phyloP scores from a whole-genome alignment of 2,797 vertebrate species.

The Sebastiscus albofasciatus region DNA sequence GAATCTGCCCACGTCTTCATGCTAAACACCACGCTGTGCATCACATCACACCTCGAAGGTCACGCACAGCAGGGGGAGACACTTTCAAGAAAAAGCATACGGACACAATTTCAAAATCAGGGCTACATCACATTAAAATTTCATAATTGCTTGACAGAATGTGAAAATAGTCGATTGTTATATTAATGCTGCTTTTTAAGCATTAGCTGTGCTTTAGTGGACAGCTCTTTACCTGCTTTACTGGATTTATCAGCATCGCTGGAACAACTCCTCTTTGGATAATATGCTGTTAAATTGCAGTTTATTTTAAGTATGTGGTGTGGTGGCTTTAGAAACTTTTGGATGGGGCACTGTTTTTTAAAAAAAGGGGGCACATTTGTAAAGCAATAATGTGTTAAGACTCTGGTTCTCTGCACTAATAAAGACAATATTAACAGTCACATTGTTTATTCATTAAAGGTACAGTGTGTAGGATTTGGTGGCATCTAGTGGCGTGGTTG shows the following conservation, averaged over 20 bases:
- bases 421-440: neutral
- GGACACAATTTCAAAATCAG: constrained; percentile 42
- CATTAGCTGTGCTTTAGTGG: constrained; percentile 12
- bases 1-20: constrained; percentile 51
- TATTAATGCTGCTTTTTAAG: constrained; percentile 28
- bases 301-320: neutral
- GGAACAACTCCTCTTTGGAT: constrained; percentile 1
- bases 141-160: constrained; percentile 34
- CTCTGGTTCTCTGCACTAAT: neutral
- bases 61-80: constrained; percentile 54
- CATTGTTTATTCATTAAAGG: too few relatives aligned
- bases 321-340: neutral
- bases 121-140: constrained; percentile 30
- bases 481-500: too few relatives aligned
- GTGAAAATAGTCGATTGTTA: constrained; percentile 25
- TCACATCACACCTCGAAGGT: constrained; percentile 65
- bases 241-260: constrained; percentile 17
- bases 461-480: too few relatives aligned
- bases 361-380: neutral
- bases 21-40: constrained; percentile 62
- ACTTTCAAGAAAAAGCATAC: constrained; percentile 24
- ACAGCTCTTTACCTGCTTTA: constrained; percentile 5
- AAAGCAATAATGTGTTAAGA: neutral
- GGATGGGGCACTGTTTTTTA: neutral
- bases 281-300: neutral